phyloP scores from a whole-genome alignment of 2,888 invertebrate genomes.

The Stenoptilia bipunctidactyla region DNA sequence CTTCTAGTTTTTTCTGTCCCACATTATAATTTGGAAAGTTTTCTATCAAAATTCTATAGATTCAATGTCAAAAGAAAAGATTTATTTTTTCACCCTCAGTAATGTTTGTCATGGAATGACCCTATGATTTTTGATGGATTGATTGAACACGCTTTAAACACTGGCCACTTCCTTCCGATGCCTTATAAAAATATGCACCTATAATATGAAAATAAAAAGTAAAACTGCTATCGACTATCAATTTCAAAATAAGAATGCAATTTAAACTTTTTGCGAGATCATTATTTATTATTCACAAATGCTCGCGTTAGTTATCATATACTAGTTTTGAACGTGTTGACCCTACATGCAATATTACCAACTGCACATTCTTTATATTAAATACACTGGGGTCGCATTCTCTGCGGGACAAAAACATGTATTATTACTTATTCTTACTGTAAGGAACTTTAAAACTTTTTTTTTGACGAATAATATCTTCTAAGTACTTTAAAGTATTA shows the following conservation, averaged over 20 bases:
- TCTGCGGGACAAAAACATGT: slow-evolving; percentile 50
- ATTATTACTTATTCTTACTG: slow-evolving; percentile 54
- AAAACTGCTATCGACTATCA: no score
- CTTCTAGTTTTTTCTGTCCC: no score
- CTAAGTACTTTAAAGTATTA: no score
- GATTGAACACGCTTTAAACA: neutral
- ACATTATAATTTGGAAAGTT: no score
- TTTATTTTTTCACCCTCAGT: neutral
- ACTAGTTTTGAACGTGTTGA: slow-evolving; percentile 46
- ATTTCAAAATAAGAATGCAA: no score
- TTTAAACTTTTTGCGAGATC: slow-evolving; percentile 12
- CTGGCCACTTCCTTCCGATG: slow-evolving; percentile 65
- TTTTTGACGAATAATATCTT: no score
- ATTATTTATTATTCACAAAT: slow-evolving; percentile 23
- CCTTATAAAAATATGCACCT: slow-evolving; percentile 28
- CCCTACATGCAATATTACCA: slow-evolving; percentile 43
- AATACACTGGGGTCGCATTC: slow-evolving; percentile 45
- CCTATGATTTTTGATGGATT: no score
- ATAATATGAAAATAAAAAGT: no score
- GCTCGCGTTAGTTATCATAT: slow-evolving; percentile 27
- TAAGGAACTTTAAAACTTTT: slow-evolving; percentile 24
- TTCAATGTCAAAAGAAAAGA: neutral
- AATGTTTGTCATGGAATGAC: no score
- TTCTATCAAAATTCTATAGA: no score
- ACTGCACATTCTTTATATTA: slow-evolving; percentile 52